phyloP scores from a whole-genome alignment of 1,140 invertebrate species.

The Leptestheria dahalacensis region DNA sequence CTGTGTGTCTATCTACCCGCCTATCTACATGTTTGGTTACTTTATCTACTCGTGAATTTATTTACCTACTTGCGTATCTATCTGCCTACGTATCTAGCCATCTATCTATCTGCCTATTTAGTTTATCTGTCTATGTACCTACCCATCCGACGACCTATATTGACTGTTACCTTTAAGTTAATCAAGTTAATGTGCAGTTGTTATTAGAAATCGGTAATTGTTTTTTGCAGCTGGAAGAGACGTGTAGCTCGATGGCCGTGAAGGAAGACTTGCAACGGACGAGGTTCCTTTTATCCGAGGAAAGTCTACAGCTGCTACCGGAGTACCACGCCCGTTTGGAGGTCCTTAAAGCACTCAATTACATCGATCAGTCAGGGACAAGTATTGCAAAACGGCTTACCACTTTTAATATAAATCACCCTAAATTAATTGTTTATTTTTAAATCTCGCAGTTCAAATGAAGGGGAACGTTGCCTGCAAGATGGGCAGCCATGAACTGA shows the following conservation, averaged over 20 bases:
- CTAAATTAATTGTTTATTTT: slow-evolving; percentile 8
- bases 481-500: slow-evolving; percentile 80
- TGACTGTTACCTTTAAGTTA: neutral
- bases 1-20: no score
- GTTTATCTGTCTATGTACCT: no score
- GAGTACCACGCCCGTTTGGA: slow-evolving; percentile 73
- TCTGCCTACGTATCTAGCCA: no score
- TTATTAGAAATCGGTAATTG: slow-evolving; percentile 13
- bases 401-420: no score
- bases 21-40: no score
- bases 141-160: no score
- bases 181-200: neutral
- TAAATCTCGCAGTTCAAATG: slow-evolving; percentile 43
- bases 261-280: slow-evolving; percentile 53
- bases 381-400: no score
- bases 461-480: slow-evolving; percentile 91
- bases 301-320: slow-evolving; percentile 67
- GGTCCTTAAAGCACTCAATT: slow-evolving; percentile 58
- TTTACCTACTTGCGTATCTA: no score
- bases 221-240: slow-evolving; percentile 43
- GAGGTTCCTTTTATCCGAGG: slow-evolving; percentile 60
- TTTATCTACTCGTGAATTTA: no score
- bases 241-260: slow-evolving; percentile 53
- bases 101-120: no score
- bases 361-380: slow-evolving; percentile 26